phyloP scores from a whole-genome alignment of 2,888 invertebrate genomes.

The Junonia oenone region DNA sequence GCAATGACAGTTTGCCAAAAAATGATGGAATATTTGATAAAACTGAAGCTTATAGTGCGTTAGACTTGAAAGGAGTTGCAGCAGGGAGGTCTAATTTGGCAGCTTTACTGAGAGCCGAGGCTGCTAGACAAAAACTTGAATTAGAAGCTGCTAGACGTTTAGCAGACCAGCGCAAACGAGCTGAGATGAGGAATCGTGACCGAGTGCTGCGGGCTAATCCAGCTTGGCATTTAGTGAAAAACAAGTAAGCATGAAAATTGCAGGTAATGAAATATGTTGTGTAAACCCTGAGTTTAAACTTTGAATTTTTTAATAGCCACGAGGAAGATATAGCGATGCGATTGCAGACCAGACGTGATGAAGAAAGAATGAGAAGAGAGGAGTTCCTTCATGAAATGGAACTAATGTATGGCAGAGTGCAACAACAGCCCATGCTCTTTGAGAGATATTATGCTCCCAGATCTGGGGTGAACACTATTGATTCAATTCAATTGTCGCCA shows the following conservation, averaged over 20 bases:
- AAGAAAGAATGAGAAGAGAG: conserved; percentile 83
- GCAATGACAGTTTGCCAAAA: conserved; percentile 45
- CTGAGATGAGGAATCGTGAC: conserved; percentile 80
- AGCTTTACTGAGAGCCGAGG: conserved; percentile 82
- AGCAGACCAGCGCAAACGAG: conserved; percentile 80
- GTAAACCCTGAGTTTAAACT: background rate
- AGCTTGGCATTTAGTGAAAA: conserved; percentile 84
- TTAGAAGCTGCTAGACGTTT: conserved; percentile 79
- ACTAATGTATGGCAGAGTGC: conserved; percentile 84
- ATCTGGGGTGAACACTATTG: conserved; percentile 47
- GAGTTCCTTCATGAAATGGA: conserved; percentile 86
- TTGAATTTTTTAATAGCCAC: conserved; percentile 51
- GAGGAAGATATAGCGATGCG: conserved; percentile 84
- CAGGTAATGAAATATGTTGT: background rate
- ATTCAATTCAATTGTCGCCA: conserved; percentile 56
- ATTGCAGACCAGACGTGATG: conserved; percentile 82
- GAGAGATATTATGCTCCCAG: conserved; percentile 83
- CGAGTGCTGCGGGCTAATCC: conserved; percentile 81
- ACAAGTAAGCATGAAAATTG: conserved; percentile 58
- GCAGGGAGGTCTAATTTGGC: conserved; percentile 82
- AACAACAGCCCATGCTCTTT: conserved; percentile 84
- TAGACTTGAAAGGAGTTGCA: conserved; percentile 59
- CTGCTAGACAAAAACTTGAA: conserved; percentile 81
- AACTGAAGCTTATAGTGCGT: conserved; percentile 66
- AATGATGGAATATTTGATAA: conserved; percentile 44